A percentile compares a stretch with the other conserved stretches of the same genome.
Conservation (phyloP, 2,113 vertebrate species). For the Tachuris rubrigastra region DNA sequence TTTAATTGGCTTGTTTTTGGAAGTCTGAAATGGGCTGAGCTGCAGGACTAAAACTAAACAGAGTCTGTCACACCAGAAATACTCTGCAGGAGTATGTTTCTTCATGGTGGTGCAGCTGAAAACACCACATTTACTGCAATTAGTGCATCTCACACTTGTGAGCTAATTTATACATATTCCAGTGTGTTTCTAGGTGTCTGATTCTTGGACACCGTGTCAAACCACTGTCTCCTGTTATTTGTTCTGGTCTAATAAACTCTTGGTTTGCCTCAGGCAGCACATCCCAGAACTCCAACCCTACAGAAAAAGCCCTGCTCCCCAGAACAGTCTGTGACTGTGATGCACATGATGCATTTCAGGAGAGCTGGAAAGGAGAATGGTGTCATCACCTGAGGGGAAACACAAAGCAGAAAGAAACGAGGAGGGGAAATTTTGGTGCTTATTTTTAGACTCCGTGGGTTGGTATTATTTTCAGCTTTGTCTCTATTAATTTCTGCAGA, state of each 20-base stretch:
- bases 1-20: not conserved
- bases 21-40: conserved; percentile 13
- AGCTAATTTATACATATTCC: not conserved
- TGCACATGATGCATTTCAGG: conserved; percentile 17
- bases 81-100: not conserved
- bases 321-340: not conserved
- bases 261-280: not conserved
- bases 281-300: not conserved
- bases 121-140: not conserved
- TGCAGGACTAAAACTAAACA: conserved; percentile 5
- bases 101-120: conserved; percentile 4
- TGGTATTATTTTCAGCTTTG: conserved; percentile 55
- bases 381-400: conserved; percentile 61
- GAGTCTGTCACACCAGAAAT: conserved; percentile 8
- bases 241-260: not conserved
- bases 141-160: not conserved
- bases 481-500: conserved; percentile 53
- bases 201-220: not conserved
- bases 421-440: conserved; percentile 62
- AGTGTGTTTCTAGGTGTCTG: not conserved
- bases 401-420: conserved; percentile 48
- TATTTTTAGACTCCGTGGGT: conserved; percentile 69
- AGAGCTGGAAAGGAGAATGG: conserved; percentile 20
- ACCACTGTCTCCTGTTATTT: not conserved
- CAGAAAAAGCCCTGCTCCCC: not conserved